These are phyloP conservation scores for Caenorhabditis afra DNA, from an alignment of 2,888 invertebrate species.

Conservation along the genomic window DNA sequence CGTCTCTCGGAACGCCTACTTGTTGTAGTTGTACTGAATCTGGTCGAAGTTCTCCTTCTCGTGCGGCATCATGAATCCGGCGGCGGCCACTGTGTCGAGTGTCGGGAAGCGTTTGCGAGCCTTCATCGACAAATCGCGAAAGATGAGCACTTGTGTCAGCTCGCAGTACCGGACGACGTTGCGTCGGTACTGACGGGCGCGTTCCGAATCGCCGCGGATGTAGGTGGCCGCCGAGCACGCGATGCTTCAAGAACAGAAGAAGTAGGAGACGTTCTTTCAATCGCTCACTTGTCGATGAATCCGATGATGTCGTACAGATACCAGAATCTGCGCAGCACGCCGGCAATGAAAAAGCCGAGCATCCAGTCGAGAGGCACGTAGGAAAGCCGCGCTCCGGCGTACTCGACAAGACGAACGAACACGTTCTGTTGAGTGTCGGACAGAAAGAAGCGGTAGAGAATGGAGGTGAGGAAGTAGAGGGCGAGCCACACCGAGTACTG, in stretches of 20 bases:
- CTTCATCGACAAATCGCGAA: slow-evolving; percentile 71
- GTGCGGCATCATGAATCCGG: slow-evolving; percentile 72
- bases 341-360: slow-evolving; percentile 76
- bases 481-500: slow-evolving; percentile 73
- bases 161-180: slow-evolving; percentile 72
- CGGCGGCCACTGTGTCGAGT: slow-evolving; percentile 72
- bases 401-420: slow-evolving; percentile 62
- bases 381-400: slow-evolving; percentile 57
- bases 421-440: slow-evolving; percentile 49
- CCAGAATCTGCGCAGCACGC: slow-evolving; percentile 69
- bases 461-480: slow-evolving; percentile 66
- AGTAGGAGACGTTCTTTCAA: neutral
- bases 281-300: slow-evolving; percentile 73
- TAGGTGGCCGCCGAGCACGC: slow-evolving; percentile 72
- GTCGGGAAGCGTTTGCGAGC: slow-evolving; percentile 71
- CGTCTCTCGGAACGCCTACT: no score
- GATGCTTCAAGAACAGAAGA: slow-evolving; percentile 58
- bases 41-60: slow-evolving; percentile 72
- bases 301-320: slow-evolving; percentile 72
- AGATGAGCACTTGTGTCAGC: slow-evolving; percentile 70
- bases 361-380: slow-evolving; percentile 71
- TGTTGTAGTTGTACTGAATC: slow-evolving; percentile 72
- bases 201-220: slow-evolving; percentile 66
- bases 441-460: slow-evolving; percentile 68
- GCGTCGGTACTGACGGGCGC: slow-evolving; percentile 69